Percentiles rank a stretch among this genome's conserved stretches.
Conservation (phyloP, 2,113 vertebrate genomes). For the Periophthalmodon schlosseri region DNA sequence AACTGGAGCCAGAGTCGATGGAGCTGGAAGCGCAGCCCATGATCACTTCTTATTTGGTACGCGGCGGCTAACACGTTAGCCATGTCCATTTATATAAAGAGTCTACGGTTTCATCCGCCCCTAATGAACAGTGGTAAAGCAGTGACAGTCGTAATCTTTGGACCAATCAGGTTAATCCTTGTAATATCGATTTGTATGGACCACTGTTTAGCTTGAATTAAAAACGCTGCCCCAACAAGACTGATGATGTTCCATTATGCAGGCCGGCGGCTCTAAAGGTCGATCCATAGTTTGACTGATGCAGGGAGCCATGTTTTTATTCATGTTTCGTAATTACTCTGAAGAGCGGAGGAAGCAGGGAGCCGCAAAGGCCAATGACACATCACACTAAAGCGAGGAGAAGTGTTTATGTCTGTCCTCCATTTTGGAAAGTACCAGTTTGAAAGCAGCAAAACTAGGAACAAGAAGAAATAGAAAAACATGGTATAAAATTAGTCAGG, state of each 20-base stretch:
- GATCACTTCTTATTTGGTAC: no score
- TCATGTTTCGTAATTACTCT: constrained; percentile 25
- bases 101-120: no score
- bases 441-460: neutral
- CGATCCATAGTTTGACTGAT: constrained; percentile 14
- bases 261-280: constrained; percentile 22
- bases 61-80: no score
- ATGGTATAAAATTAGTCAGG: neutral
- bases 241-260: neutral
- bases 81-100: no score
- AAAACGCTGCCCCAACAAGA: neutral
- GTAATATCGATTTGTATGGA: neutral
- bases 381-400: neutral
- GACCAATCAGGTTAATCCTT: neutral
- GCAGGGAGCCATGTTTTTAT: constrained; percentile 10
- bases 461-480: neutral
- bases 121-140: no score
- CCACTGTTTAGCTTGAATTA: neutral
- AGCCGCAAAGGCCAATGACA: constrained; percentile 1
- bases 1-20: no score
- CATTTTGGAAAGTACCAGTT: neutral
- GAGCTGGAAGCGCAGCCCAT: no score
- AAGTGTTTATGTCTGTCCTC: neutral
- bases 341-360: neutral
- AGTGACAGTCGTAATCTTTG: neutral